Conservation (phyloP, 2,113 vertebrate species). For the Sterrhoptilus dennistouni region DNA sequence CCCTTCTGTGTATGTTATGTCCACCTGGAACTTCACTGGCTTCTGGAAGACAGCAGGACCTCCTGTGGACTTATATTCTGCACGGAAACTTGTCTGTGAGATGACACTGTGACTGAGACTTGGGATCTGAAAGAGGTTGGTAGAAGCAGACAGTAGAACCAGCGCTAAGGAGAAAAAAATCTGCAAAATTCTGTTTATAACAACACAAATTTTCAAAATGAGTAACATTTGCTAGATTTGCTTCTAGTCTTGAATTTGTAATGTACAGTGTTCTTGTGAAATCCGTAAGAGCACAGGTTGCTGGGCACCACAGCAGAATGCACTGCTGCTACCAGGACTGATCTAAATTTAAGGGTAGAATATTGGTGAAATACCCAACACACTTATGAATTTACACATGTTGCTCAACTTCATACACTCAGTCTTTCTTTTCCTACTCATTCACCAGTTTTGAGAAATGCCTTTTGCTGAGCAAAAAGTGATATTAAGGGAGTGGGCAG, state of each 20-base stretch:
- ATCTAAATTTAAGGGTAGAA: not conserved
- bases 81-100: conserved; percentile 97
- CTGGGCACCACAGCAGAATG: not conserved
- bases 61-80: conserved; percentile 96
- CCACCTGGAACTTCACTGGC: conserved; percentile 98
- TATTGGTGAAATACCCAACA: not conserved
- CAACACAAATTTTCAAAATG: not conserved
- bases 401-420: not conserved
- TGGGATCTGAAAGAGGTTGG: conserved; percentile 83
- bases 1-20: conserved; percentile 97
- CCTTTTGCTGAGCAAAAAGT: not conserved
- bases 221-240: not conserved
- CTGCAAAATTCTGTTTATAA: not conserved
- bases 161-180: not conserved
- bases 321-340: not conserved
- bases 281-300: not conserved
- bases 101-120: conserved; percentile 99
- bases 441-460: not conserved
- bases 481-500: not conserved
- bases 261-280: not conserved
- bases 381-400: not conserved
- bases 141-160: not conserved
- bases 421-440: not conserved
- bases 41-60: conserved; percentile 99
- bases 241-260: not conserved